Conservation (phyloP, 2,888 invertebrate genomes). For the Mamestra brassicae region DNA sequence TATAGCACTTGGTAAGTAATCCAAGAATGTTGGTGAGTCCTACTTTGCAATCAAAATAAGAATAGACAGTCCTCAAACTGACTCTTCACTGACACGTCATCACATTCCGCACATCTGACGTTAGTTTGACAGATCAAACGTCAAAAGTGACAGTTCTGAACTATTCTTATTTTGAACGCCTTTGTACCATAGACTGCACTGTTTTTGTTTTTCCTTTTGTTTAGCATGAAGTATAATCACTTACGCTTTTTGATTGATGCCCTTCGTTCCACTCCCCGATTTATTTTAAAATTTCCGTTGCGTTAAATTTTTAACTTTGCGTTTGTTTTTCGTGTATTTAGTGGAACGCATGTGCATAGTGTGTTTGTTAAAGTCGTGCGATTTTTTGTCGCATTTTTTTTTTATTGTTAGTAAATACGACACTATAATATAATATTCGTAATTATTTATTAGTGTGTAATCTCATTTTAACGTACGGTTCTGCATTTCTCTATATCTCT, state of each 20-base stretch:
- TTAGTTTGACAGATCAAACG: slow-evolving; percentile 13
- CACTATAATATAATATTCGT: no score
- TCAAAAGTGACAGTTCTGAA: slow-evolving; percentile 7
- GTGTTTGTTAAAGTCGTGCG: slow-evolving; percentile 27
- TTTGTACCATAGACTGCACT: slow-evolving; percentile 38
- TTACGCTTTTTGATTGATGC: slow-evolving; percentile 49
- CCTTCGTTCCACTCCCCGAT: slow-evolving; percentile 58
- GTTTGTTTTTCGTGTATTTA: slow-evolving; percentile 36
- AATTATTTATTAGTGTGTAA: background rate
- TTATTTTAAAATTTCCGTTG: slow-evolving; percentile 13
- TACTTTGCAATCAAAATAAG: slow-evolving; percentile 26
- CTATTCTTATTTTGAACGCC: slow-evolving; percentile 36
- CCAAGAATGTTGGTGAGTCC: slow-evolving; percentile 31
- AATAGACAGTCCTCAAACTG: slow-evolving; percentile 2
- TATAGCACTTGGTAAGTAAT: slow-evolving; percentile 40
- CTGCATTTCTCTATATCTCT: background rate
- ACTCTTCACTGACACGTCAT: background rate
- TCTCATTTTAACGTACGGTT: background rate
- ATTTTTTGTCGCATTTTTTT: slow-evolving; percentile 54
- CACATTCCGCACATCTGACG: background rate
- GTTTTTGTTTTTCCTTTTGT: slow-evolving; percentile 33
- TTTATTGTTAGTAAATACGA: background rate
- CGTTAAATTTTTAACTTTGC: slow-evolving; percentile 7
- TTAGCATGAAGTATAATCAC: slow-evolving; percentile 61
- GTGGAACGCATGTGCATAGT: slow-evolving; percentile 65